Evolutionary conservation across 2,888 invertebrate species (phyloP).

Genomic region (Beris morrisii): DNA sequence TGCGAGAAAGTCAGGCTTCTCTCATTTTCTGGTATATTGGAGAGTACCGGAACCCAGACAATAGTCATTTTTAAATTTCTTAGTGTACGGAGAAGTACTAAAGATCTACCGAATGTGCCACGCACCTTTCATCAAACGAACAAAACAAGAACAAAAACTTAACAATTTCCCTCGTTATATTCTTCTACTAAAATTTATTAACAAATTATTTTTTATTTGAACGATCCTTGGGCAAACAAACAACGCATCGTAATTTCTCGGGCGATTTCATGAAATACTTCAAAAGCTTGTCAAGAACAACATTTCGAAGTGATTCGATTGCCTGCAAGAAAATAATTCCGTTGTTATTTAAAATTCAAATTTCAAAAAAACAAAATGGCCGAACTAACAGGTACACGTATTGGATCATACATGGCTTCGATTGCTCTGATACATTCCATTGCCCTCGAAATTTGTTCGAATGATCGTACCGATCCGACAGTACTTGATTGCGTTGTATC

Average conservation of each 20-base stretch:
- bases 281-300: conserved; percentile 7
- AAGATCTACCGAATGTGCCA: too few relatives aligned
- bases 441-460: conserved; percentile 22
- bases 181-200: too few relatives aligned
- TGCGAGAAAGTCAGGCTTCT: too few relatives aligned
- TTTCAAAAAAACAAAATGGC: background rate
- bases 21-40: too few relatives aligned
- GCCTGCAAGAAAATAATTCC: conserved; percentile 1
- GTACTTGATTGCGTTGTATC: background rate
- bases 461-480: conserved; percentile 13
- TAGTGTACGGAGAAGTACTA: too few relatives aligned
- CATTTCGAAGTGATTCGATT: conserved; percentile 11
- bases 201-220: background rate
- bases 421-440: conserved; percentile 22
- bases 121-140: too few relatives aligned
- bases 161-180: too few relatives aligned
- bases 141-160: too few relatives aligned
- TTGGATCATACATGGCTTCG: conserved; percentile 16
- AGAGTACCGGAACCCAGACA: too few relatives aligned
- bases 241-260: conserved; percentile 23
- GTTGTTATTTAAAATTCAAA: too few relatives aligned
- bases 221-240: conserved; percentile 21
- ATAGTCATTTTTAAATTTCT: too few relatives aligned
- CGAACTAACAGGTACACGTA: conserved; percentile 15
- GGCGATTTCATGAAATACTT: conserved; percentile 25